These are phyloP conservation scores for Aelia acuminata DNA, from an alignment of 2,888 invertebrate species.

Conservation along the genomic window DNA sequence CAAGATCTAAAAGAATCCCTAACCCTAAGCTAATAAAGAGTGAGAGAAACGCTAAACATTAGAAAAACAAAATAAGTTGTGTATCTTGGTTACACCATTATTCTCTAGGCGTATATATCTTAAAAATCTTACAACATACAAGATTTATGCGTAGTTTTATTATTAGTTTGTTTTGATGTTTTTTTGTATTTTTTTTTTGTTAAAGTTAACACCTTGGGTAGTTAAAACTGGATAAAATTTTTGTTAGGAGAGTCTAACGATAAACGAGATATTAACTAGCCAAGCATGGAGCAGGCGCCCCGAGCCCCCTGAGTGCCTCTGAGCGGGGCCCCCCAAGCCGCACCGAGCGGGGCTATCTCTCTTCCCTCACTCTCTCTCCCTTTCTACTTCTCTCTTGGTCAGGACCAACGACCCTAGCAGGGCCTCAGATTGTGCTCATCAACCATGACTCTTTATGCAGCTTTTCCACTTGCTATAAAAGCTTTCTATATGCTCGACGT, in stretches of 20 bases:
- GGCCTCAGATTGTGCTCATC: constrained; percentile 68
- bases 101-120: constrained; percentile 42
- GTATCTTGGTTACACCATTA: constrained; percentile 52
- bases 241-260: constrained; percentile 57
- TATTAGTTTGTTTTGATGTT: constrained; percentile 37
- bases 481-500: constrained; percentile 84
- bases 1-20: constrained; percentile 13
- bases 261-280: constrained; percentile 54
- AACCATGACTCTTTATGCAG: constrained; percentile 77
- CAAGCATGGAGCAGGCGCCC: constrained; percentile 46
- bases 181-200: constrained; percentile 33
- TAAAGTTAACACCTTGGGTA: constrained; percentile 28
- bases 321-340: constrained; percentile 8
- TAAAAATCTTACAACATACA: constrained; percentile 53
- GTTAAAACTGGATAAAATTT: constrained; percentile 52
- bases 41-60: constrained; percentile 53
- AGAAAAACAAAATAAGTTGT: constrained; percentile 43
- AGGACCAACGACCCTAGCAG: constrained; percentile 38
- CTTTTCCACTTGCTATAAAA: constrained; percentile 91
- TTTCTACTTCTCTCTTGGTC: constrained; percentile 54
- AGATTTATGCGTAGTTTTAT: constrained; percentile 53
- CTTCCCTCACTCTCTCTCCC: constrained; percentile 48
- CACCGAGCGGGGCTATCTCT: constrained; percentile 19
- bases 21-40: constrained; percentile 57
- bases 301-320: neutral